These are phyloP conservation scores for Spea multiplicata DNA, from an alignment of 2,113 vertebrate genomes.

Conservation along the genomic window DNA sequence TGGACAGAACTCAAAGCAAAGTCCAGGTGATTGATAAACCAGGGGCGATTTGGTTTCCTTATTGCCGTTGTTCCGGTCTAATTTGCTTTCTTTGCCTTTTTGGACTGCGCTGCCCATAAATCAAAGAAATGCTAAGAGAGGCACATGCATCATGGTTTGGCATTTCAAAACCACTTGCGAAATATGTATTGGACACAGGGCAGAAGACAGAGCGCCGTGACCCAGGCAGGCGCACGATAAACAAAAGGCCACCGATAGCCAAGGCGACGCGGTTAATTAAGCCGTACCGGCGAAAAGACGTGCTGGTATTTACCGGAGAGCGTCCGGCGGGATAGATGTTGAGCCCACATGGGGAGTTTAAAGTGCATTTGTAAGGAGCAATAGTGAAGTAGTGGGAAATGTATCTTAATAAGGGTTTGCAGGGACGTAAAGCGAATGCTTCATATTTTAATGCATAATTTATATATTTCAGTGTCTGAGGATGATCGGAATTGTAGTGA, in stretches of 20 bases:
- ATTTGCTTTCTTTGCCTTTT: slow-evolving; percentile 81
- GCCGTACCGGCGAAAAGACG: slow-evolving; percentile 39
- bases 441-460: too few species aligned
- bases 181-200: slow-evolving; percentile 65
- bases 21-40: slow-evolving; percentile 69
- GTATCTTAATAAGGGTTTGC: too few species aligned
- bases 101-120: slow-evolving; percentile 71
- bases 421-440: too few species aligned
- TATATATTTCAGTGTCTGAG: too few species aligned
- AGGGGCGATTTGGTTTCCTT: slow-evolving; percentile 48
- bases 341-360: too few species aligned
- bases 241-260: slow-evolving; percentile 52
- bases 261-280: slow-evolving; percentile 65
- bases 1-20: slow-evolving; percentile 50
- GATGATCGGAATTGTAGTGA: too few species aligned
- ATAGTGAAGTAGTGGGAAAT: too few species aligned
- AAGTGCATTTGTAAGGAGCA: too few species aligned
- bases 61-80: slow-evolving; percentile 70
- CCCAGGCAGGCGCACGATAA: slow-evolving; percentile 54
- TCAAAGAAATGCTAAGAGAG: slow-evolving; percentile 76
- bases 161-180: slow-evolving; percentile 75
- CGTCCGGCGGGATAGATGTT: neutral
- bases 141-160: slow-evolving; percentile 73
- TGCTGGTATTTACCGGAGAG: slow-evolving; percentile 64
- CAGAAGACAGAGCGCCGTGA: slow-evolving; percentile 52